Percentiles rank a stretch among this genome's conserved stretches.
Evolutionary conservation across 2,113 vertebrate species (phyloP).

Genomic region (Cebus imitator): DNA sequence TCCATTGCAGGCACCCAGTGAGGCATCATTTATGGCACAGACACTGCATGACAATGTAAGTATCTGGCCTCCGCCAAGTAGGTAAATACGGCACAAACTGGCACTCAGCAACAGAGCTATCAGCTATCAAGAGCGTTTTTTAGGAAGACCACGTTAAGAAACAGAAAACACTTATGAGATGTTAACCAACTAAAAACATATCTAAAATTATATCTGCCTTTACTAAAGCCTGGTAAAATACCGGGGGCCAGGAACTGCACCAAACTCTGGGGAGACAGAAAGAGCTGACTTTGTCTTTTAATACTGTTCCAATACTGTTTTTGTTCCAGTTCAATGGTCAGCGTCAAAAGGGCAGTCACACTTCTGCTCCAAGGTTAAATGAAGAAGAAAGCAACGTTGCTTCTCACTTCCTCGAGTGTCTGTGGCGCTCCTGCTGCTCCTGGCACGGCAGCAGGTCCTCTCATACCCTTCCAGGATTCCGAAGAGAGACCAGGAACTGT

Average conservation of each 20-base stretch:
- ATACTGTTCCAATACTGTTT: background rate
- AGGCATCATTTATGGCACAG: background rate
- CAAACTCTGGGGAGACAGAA: background rate
- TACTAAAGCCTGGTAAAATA: background rate
- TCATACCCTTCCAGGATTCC: background rate
- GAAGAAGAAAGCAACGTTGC: background rate
- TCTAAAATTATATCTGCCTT: background rate
- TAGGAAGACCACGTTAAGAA: background rate
- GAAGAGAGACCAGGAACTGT: background rate
- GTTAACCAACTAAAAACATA: background rate
- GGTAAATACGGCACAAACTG: rapidly evolving
- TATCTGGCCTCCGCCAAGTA: too few species aligned
- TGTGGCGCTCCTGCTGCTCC: too few species aligned
- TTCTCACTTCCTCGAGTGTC: background rate
- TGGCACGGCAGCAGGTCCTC: background rate
- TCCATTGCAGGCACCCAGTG: background rate
- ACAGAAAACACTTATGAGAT: background rate
- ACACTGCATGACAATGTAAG: background rate
- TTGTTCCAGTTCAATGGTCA: too few species aligned
- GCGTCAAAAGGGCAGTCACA: background rate
- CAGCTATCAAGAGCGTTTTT: too few species aligned
- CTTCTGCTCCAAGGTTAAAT: background rate
- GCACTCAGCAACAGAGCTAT: too few species aligned
- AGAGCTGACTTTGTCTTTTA: background rate
- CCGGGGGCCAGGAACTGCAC: background rate